Base-by-base conservation (phyloP, 1,140 invertebrate species). In the Pseudomyrmex concolor region DNA sequence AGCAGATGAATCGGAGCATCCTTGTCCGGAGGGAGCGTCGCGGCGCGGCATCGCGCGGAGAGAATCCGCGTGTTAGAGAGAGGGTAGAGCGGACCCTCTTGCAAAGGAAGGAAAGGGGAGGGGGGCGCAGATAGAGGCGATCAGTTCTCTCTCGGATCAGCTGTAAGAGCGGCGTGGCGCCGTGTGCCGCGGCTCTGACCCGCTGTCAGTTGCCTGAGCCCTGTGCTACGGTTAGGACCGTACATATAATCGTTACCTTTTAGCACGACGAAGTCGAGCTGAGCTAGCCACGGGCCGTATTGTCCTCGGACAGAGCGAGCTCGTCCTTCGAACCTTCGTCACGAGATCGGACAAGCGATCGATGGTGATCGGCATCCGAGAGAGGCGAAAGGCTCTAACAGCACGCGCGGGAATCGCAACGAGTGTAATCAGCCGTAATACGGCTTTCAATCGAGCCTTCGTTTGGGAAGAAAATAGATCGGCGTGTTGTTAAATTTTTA, bases 201-300 rank as follows among this genome's bases (percentile, higher is more conserved):
- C 91, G 93, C 92, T 94, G 93, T 94, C 93, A 94, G 94, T 94
- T 93, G 93, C 92, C 92, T 89, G 93, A 93, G 93, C 93, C 93
- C 93, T 92, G 93, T 94, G 93, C 93, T 91, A 92, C 93, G 93
- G 93, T 94, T 93, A 94, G 93, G 93, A 94, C 92, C 92, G 92
- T 62, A 34, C 34, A 55, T 71, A 67, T 87, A 83, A 87, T 89
- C 86, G 84, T 88, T 86, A 89, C 62, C 84, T 78, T 85, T 88
- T 78, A 67, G 50, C n/a, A 85, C 86, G 74, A 83, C 67, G 57
- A 86, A 34, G 34, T 34, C 82, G 57, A 62, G 73, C 25, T 50
- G 71, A 77, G 34, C 63, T 50, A 34, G 66, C 57, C 48, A 60
- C 72, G 60, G 50, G 82, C 63, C 86, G 80, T 84, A 83, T 84